These are phyloP conservation scores for Tauraco erythrolophus DNA, from an alignment of 2,113 vertebrate genomes.

Conservation along the genomic window DNA sequence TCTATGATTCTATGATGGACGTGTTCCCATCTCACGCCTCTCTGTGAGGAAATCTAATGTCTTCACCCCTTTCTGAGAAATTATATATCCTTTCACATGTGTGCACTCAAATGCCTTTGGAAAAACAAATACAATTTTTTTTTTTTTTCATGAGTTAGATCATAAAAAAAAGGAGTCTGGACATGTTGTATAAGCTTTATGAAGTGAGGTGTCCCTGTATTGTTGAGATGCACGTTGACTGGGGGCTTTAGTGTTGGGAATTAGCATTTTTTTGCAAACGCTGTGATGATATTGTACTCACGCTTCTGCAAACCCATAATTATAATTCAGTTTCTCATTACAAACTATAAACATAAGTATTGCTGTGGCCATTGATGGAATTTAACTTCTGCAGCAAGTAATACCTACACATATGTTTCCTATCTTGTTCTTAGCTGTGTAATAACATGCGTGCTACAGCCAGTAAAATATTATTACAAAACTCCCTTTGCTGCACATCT, in stretches of 20 bases:
- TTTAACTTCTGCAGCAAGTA: slow-evolving; percentile 47
- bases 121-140: slow-evolving; percentile 39
- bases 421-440: slow-evolving; percentile 1
- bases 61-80: not conserved
- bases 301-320: slow-evolving; percentile 34
- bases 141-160: slow-evolving; percentile 29
- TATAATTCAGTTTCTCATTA: slow-evolving; percentile 57
- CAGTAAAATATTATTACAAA: slow-evolving; percentile 54
- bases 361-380: slow-evolving; percentile 51
- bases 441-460: slow-evolving; percentile 42
- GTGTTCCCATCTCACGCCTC: not conserved
- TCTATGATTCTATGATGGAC: no score
- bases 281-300: not conserved
- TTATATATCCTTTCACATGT: not conserved
- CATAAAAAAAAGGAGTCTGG: slow-evolving; percentile 19
- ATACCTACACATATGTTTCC: slow-evolving; percentile 40
- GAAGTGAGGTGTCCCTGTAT: slow-evolving; percentile 34
- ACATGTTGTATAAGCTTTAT: slow-evolving; percentile 11
- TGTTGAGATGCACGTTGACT: not conserved
- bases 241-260: not conserved
- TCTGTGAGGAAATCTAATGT: not conserved
- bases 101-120: not conserved
- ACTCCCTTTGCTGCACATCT: slow-evolving; percentile 26
- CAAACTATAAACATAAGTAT: slow-evolving; percentile 21
- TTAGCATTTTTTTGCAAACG: not conserved